A percentile compares a stretch with the other conserved stretches of the same genome.
These are phyloP conservation scores for Discoglossus pictus DNA, from an alignment of 2,797 vertebrate species.

Conservation along the genomic window DNA sequence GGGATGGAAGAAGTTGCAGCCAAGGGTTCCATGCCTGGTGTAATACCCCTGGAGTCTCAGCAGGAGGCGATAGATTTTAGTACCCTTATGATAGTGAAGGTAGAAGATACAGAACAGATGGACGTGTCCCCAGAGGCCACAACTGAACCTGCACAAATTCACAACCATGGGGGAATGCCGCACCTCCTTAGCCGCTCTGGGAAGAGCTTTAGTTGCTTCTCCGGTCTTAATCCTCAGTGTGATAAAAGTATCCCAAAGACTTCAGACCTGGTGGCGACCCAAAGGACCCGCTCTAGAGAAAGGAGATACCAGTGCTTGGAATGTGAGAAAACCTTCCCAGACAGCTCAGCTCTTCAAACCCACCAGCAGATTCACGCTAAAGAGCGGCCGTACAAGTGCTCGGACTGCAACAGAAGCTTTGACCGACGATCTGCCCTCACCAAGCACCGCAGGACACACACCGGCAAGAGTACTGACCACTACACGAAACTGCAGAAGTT, in stretches of 20 bases:
- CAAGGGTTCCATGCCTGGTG: too few species aligned
- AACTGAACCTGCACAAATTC: neutral
- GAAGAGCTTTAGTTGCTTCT: conserved; percentile 11
- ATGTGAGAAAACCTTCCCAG: neutral
- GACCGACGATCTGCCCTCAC: conserved; percentile 9
- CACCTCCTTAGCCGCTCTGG: conserved; percentile 31
- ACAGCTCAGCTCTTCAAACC: neutral
- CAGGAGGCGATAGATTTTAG: neutral
- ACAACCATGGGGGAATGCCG: conserved; percentile 3
- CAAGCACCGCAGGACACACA: conserved; percentile 28
- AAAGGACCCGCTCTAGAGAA: neutral
- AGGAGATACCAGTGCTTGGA: neutral
- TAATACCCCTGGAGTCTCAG: too few species aligned
- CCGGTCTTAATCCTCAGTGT: neutral
- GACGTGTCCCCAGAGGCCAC: neutral
- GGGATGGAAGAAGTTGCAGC: neutral
- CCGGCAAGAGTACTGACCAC: conserved; percentile 14
- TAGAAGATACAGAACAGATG: neutral
- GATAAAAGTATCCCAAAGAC: neutral
- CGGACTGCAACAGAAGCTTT: neutral
- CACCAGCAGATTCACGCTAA: neutral
- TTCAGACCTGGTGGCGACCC: neutral
- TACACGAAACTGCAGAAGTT: conserved; percentile 4
- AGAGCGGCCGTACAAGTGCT: conserved; percentile 22
- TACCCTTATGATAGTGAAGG: neutral